Conservation (phyloP, 2,888 invertebrate genomes). For the Melinopterus prodromus region DNA sequence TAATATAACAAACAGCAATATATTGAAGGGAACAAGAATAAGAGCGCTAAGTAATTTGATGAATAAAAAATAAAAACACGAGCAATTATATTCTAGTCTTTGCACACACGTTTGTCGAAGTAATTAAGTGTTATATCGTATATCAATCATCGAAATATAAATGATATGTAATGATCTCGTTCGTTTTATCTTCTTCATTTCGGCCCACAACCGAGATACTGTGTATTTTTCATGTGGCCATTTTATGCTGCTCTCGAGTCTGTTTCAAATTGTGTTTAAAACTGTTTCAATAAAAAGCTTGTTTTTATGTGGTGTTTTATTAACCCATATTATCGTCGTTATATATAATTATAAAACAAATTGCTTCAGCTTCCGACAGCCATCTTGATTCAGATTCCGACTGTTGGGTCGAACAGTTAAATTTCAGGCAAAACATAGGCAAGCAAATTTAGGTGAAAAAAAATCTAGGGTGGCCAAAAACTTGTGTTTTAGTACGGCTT, state of each 20-base stretch:
- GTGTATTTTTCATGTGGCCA: constrained; percentile 31
- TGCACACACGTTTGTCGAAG: constrained; percentile 34
- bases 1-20: constrained; percentile 37
- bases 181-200: constrained; percentile 27
- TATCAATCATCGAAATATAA: constrained; percentile 20
- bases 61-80: constrained; percentile 19
- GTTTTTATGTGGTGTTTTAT: constrained; percentile 28
- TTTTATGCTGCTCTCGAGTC: constrained; percentile 32
- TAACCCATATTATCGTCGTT: neutral
- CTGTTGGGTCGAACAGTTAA: no score
- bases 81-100: constrained; percentile 38
- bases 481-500: no score
- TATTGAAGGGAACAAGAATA: constrained; percentile 39
- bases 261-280: constrained; percentile 24
- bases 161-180: constrained; percentile 27
- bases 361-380: neutral
- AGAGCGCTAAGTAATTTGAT: constrained; percentile 21
- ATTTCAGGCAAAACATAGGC: no score
- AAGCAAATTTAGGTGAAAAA: no score
- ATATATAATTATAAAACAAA: neutral
- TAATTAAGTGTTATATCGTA: constrained; percentile 30
- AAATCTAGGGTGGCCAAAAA: no score
- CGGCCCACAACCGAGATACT: constrained; percentile 30
- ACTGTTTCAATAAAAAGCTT: constrained; percentile 34
- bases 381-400: no score